Conservation (phyloP, 2,888 invertebrate species). For the Suillia variegata region DNA sequence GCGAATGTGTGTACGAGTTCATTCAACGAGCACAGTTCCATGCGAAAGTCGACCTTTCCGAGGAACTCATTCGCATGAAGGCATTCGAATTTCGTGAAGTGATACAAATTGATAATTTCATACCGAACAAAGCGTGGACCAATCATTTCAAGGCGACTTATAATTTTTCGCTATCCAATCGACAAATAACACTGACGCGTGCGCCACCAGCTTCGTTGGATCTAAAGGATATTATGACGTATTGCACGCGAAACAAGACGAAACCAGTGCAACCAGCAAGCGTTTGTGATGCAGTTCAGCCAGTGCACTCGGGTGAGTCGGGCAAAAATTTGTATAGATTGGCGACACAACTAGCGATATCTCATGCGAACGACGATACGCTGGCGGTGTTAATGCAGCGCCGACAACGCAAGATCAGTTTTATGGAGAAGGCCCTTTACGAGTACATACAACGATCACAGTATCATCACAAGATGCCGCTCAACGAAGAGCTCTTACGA, state of each 20-base stretch:
- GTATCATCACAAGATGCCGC: conserved; percentile 44
- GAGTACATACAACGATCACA: conserved; percentile 54
- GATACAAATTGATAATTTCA: conserved; percentile 45
- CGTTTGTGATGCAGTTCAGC: too few relatives aligned
- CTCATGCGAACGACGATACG: conserved; percentile 40
- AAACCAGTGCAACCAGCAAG: conserved; percentile 13
- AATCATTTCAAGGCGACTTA: conserved; percentile 52
- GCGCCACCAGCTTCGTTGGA: conserved; percentile 47
- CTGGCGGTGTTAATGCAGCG: conserved; percentile 42
- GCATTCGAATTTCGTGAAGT: conserved; percentile 47
- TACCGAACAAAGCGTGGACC: conserved; percentile 49
- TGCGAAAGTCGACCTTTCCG: conserved; percentile 42
- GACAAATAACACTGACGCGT: conserved; percentile 44
- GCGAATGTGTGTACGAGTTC: conserved; percentile 54
- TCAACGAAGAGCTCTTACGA: conserved; percentile 40
- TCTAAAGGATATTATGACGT: conserved; percentile 51
- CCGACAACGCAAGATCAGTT: conserved; percentile 49
- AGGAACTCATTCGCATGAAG: conserved; percentile 46
- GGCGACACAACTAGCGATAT: conserved; percentile 37
- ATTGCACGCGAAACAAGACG: conserved; percentile 37
- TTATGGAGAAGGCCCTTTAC: conserved; percentile 50
- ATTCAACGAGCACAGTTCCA: conserved; percentile 53
- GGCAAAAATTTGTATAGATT: conserved; percentile 35
- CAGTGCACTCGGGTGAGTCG: background rate
- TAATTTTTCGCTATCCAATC: conserved; percentile 48